Conservation (phyloP, 2,888 invertebrate genomes). For the Melanchra persicariae region DNA sequence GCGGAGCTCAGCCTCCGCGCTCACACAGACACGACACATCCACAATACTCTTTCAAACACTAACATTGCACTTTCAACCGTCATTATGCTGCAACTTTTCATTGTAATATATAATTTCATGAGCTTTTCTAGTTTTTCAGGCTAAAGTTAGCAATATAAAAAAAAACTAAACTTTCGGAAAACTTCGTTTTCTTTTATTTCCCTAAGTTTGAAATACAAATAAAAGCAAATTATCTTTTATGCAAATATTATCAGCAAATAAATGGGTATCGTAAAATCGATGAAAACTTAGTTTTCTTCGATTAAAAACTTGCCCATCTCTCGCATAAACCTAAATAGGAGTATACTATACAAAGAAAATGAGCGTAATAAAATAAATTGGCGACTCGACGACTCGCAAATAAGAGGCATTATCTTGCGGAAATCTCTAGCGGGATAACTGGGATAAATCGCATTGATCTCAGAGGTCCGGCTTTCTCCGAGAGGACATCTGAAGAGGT, state of each 20-base stretch:
- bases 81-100: conserved; percentile 64
- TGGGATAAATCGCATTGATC: conserved; percentile 85
- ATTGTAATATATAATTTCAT: conserved; percentile 62
- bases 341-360: conserved; percentile 58
- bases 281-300: background rate
- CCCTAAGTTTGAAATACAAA: background rate
- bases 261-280: background rate
- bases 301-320: background rate
- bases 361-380: conserved; percentile 69
- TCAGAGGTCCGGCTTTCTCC: conserved; percentile 80
- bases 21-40: conserved; percentile 60
- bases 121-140: conserved; percentile 47
- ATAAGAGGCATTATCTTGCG: conserved; percentile 79
- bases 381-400: conserved; percentile 70
- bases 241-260: conserved; percentile 4
- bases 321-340: conserved; percentile 40
- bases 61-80: conserved; percentile 61
- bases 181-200: conserved; percentile 13
- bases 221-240: background rate
- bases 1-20: conserved; percentile 73
- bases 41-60: conserved; percentile 51
- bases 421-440: conserved; percentile 74
- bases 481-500: conserved; percentile 81
- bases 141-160: background rate
- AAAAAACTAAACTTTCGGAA: conserved; percentile 13